Percentiles rank a stretch among this genome's conserved stretches.
phyloP scores from a whole-genome alignment of 2,113 vertebrate species.

The Phaetusa simplex region DNA sequence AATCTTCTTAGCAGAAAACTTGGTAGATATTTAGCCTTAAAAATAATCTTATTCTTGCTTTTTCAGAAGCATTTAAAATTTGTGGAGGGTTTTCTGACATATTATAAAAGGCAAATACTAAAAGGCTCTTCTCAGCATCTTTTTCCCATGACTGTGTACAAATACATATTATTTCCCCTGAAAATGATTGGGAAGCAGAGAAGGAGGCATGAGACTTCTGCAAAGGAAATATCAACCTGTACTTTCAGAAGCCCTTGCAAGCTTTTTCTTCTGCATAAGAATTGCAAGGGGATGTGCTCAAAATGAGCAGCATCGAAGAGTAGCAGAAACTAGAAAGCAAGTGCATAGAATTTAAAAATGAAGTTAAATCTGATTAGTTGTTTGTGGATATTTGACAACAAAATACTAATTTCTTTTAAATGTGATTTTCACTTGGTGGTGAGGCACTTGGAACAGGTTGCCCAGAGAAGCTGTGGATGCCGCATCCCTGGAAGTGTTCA shows the following conservation, averaged over 20 bases:
- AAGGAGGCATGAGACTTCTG: background rate
- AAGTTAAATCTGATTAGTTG: background rate
- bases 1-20: background rate
- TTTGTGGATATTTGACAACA: background rate
- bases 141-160: background rate
- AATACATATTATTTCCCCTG: background rate
- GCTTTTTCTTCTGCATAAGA: background rate
- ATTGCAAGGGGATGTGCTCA: background rate
- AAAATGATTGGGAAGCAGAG: background rate
- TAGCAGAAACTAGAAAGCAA: background rate
- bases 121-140: background rate
- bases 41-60: background rate
- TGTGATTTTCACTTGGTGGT: background rate
- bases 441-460: background rate
- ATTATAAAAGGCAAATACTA: background rate
- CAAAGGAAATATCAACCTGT: background rate
- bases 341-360: background rate
- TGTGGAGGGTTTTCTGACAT: background rate
- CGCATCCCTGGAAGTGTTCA: background rate
- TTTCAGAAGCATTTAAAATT: background rate
- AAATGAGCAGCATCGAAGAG: background rate
- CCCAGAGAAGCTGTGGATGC: background rate
- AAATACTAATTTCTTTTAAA: background rate
- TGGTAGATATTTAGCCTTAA: background rate
- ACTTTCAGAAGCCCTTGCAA: background rate